These are phyloP conservation scores for Drosophila stalkeri DNA, from an alignment of 2,888 invertebrate genomes.

Conservation along the genomic window DNA sequence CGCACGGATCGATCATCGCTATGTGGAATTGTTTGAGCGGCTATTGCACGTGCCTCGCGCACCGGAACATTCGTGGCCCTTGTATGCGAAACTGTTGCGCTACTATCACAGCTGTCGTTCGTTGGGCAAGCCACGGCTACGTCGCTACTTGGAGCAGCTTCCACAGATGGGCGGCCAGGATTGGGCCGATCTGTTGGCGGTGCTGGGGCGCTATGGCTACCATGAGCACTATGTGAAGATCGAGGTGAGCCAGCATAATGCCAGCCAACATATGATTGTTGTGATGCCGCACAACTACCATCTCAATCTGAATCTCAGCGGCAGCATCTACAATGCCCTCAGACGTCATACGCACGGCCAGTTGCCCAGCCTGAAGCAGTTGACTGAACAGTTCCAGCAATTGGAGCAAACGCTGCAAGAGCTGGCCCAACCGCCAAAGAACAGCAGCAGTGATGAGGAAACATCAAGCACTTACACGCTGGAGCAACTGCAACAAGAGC, in stretches of 20 bases:
- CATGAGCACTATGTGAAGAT: conserved; percentile 68
- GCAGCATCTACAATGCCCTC: conserved; percentile 58
- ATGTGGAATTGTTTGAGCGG: conserved; percentile 57
- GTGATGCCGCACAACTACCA: conserved; percentile 68
- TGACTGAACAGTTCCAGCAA: conserved; percentile 50
- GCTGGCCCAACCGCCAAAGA: conserved; percentile 31
- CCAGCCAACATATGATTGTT: conserved; percentile 57
- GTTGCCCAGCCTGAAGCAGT: conserved; percentile 8
- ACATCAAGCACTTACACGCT: conserved; percentile 41
- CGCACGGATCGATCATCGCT: conserved; percentile 60
- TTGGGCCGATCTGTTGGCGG: conserved; percentile 67
- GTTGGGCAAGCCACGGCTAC: conserved; percentile 34
- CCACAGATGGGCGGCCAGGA: conserved; percentile 29
- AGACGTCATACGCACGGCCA: conserved; percentile 17
- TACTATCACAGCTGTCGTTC: conserved; percentile 67
- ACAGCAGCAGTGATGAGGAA: conserved; percentile 58
- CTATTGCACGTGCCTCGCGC: conserved; percentile 28
- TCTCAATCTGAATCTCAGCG: conserved; percentile 51
- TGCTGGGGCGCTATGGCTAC: conserved; percentile 74
- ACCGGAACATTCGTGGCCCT: conserved; percentile 37
- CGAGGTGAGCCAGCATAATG: conserved; percentile 66
- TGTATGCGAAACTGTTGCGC: conserved; percentile 64
- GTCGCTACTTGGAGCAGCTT: conserved; percentile 63
- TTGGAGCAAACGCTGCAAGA: conserved; percentile 57
- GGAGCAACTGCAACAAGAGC: conserved; percentile 44